These are phyloP conservation scores for Gobio occitaniae DNA, from an alignment of 2,797 vertebrate species.

Conservation along the genomic window DNA sequence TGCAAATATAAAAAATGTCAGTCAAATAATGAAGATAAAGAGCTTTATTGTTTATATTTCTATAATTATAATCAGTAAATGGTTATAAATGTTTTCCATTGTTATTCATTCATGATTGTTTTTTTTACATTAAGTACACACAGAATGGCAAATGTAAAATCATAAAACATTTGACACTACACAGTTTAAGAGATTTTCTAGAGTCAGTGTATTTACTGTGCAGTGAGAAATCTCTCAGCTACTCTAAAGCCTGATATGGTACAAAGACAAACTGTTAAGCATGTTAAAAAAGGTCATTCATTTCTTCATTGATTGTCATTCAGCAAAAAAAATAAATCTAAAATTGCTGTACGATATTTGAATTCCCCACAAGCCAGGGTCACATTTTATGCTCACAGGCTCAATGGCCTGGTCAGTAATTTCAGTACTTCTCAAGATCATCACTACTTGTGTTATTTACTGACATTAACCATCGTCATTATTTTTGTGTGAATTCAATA, in stretches of 20 bases:
- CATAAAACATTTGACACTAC: neutral
- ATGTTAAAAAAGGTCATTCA: neutral
- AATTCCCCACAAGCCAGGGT: neutral
- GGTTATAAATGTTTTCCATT: neutral
- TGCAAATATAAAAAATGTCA: neutral
- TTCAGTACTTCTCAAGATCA: neutral
- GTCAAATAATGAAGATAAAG: neutral
- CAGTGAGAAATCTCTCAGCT: neutral
- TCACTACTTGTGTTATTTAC: neutral
- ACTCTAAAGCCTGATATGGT: neutral
- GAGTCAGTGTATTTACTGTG: neutral
- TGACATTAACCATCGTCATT: neutral
- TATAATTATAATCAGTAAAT: neutral
- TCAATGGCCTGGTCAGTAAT: too few relatives aligned
- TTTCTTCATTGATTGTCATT: neutral
- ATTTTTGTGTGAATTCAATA: slow-evolving; percentile 42
- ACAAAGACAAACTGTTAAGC: neutral
- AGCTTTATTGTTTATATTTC: neutral
- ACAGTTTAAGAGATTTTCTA: neutral
- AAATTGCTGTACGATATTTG: neutral
- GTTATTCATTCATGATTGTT: neutral
- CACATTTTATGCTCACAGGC: too few relatives aligned
- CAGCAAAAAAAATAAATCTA: neutral
- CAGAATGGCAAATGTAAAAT: neutral
- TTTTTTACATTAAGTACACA: neutral